phyloP scores from a whole-genome alignment of 1,140 invertebrate species.

The Aphaenogaster rudis region DNA sequence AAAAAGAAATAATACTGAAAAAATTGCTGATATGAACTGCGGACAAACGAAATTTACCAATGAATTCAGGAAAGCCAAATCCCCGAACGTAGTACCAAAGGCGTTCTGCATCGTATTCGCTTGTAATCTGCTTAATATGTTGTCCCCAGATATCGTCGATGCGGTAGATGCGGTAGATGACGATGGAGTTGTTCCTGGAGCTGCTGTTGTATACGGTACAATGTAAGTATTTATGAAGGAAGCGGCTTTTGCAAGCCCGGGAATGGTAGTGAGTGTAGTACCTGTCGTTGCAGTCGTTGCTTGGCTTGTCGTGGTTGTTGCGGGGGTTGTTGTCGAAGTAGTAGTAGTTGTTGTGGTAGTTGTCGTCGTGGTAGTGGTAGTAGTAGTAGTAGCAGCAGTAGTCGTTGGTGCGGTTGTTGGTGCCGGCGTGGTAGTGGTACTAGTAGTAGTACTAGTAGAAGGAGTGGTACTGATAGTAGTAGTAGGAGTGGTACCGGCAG shows the following conservation, averaged over 20 bases:
- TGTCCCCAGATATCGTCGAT: not conserved
- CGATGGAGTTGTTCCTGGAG: not conserved
- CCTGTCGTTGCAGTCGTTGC: constrained; percentile 31
- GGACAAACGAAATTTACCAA: constrained; percentile 78
- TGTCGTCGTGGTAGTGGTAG: constrained; percentile 9
- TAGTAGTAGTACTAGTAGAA: constrained; percentile 67
- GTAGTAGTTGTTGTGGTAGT: constrained; percentile 52
- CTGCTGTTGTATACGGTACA: not conserved
- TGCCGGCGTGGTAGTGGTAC: constrained; percentile 60
- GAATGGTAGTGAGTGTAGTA: constrained; percentile 49
- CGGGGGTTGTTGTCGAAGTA: constrained; percentile 28
- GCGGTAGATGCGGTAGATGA: not conserved
- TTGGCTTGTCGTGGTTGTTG: constrained; percentile 29
- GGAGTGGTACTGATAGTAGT: constrained; percentile 61
- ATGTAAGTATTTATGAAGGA: constrained; percentile 13
- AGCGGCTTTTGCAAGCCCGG: constrained; percentile 14
- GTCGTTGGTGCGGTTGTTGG: constrained; percentile 64
- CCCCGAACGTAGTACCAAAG: constrained; percentile 84
- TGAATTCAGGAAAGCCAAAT: constrained; percentile 84
- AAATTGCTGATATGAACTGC: not conserved
- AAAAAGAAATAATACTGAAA: not conserved
- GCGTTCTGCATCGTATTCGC: constrained; percentile 75
- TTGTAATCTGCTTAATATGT: constrained; percentile 6
- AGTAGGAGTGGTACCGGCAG: constrained; percentile 56
- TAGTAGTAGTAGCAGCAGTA: constrained; percentile 36